These are phyloP conservation scores for Drosophila borborema DNA, from an alignment of 2,888 invertebrate species.

Conservation along the genomic window DNA sequence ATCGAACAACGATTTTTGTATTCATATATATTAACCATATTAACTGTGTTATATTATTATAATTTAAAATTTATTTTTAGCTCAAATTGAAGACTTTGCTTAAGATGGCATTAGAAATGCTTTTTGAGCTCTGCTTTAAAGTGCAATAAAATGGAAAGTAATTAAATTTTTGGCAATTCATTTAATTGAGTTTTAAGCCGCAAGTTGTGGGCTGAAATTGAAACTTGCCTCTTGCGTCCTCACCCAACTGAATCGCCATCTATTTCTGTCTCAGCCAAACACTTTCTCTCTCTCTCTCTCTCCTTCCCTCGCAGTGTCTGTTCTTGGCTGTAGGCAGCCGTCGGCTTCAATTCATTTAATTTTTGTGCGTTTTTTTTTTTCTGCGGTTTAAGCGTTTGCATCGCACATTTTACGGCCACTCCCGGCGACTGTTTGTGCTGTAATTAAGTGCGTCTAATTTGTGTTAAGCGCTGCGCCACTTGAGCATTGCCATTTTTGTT, in stretches of 20 bases:
- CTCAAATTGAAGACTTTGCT: neutral
- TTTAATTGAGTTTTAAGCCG: constrained; percentile 79
- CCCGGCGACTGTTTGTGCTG: constrained; percentile 70
- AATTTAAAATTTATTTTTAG: too few species aligned
- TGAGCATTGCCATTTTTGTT: constrained; percentile 58
- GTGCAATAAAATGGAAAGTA: constrained; percentile 55
- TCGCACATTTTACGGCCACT: constrained; percentile 62
- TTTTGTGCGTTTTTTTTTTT: constrained; percentile 12
- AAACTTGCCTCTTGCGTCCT: constrained; percentile 34
- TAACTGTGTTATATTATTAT: too few species aligned
- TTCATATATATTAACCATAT: too few species aligned
- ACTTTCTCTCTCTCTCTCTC: neutral
- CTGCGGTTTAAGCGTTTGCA: constrained; percentile 49
- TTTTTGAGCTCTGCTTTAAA: constrained; percentile 27
- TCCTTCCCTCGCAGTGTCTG: neutral
- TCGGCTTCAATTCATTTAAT: constrained; percentile 27
- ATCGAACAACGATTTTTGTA: neutral
- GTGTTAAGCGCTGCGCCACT: constrained; percentile 75
- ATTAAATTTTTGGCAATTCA: constrained; percentile 74
- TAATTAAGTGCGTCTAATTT: constrained; percentile 81
- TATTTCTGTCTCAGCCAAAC: constrained; percentile 13
- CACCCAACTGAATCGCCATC: neutral
- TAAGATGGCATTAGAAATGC: constrained; percentile 11
- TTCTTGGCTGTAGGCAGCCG: constrained; percentile 8
- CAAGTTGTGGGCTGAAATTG: constrained; percentile 60